Evolutionary conservation across 2,888 invertebrate genomes (phyloP), one percentile per base, ranked within the genome.

Genomic region (Torymus tubicola): DNA sequence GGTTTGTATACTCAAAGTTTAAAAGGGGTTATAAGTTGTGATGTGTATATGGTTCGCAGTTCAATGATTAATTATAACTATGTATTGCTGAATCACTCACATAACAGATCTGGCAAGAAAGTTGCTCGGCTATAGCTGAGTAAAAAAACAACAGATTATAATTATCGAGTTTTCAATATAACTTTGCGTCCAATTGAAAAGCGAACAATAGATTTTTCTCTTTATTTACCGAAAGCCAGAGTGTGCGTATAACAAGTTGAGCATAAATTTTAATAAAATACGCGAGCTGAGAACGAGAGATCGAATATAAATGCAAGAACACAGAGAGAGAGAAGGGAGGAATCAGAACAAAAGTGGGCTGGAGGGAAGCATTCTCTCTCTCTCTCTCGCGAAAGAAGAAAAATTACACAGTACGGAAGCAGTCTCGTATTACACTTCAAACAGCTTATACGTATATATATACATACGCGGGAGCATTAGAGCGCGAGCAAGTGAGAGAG

Each of bases 251-350:
- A 64, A 50, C 55, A 77, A 64, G 64, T 70, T 64, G 11, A 63
- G 70, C 64, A 53, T 73, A 53, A 73, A 79, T 79, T 79, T 73
- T 79, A 79, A 79, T 79, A 73, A 69, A 63, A 60, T 63, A 21
- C 21, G 16, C 21, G 16, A 8, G 10, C 8, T 0, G 24, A 4
- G 50, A 18, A n/a, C 52, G 57, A 57, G 71, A 12, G 16, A 16
- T 50, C 65, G 50, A 10, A 12, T 16, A 52, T 16, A 42, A 4
- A 65, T 10, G 18, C 10, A 12, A 16, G n/a, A 13, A 61, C 5
- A 11, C 13, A 24, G 31, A 61, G 24, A 18, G 13, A 21, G 3
- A 52, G 52, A 21, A 21, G 21, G 31, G 55, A 50, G 21, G 31
- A 64, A 50, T n/a, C 18, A n/a, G n/a, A 13, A 50, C 14, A 24